Evolutionary conservation across 2,113 vertebrate species (phyloP), one percentile per base, ranked within the genome.

Genomic region (Toxotes chatareus): DNA sequence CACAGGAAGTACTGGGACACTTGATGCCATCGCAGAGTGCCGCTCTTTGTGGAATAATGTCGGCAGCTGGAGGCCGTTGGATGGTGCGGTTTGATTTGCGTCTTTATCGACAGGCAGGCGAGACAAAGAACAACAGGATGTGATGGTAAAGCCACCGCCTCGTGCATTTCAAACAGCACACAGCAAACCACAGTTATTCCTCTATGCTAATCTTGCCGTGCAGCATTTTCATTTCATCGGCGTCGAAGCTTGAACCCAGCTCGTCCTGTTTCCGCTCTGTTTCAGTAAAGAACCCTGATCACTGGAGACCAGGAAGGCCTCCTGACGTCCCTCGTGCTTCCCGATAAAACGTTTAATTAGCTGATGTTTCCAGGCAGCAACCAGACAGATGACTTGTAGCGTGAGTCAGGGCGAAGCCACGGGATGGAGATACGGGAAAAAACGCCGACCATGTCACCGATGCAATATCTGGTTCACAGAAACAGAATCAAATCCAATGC

Each of bases 361-460:
- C 73, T 74, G 65, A 81, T 70, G 85, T 64, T 73, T 84, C 69
- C 82, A 49, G 77, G 60, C 62, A 64, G 65, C 49, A 0, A 11
- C 19, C 60, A 10, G 65, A 14, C 17, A 23, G 13, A 55, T 4
- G 27, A 60, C 31, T n/a, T n/a, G 27, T 7, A 34, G 42, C 31
- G 36, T 51, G 60, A 82, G 34, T 49, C 32, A 60, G 70, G n/a
- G 12, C 1, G 74, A 76, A 21, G 2, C 23, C 3, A n/a, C 0
- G 19, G 46, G 40, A 57, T 0, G 7, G 47, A 53, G 59, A 57
- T 3, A 12, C 10, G 5, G n/a, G 34, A 8, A 23, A 7, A 42
- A 12, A 44, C 5, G 11, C 47, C 38, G 1, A 42, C 23, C 19
- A n/a, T 16, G 4, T 44, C 3, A 47, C 61, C 19, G 13, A 7